These are phyloP conservation scores for Agrochola litura DNA, from an alignment of 2,888 invertebrate genomes.

Conservation along the genomic window DNA sequence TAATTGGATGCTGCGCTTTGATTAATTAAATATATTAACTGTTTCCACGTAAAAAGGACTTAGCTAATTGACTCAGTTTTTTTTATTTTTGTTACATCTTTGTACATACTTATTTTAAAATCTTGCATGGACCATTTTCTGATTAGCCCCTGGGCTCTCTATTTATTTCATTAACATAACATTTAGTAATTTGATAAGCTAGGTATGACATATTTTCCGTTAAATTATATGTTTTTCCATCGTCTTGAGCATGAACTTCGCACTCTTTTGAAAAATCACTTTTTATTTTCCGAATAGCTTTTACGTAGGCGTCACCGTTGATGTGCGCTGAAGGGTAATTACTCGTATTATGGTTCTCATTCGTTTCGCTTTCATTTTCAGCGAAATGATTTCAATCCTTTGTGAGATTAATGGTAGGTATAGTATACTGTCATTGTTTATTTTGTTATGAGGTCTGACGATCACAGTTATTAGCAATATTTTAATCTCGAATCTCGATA, in stretches of 20 bases:
- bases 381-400: conserved; percentile 41
- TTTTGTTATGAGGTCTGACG: background rate
- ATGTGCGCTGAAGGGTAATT: conserved; percentile 47
- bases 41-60: background rate
- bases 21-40: conserved; percentile 16
- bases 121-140: background rate
- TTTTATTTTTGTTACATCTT: background rate
- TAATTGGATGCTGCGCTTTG: conserved; percentile 20
- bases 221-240: background rate
- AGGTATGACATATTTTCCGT: background rate
- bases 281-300: conserved; percentile 17
- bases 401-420: conserved; percentile 28
- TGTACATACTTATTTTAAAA: background rate
- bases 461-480: background rate
- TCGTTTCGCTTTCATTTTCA: conserved; percentile 34
- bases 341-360: conserved; percentile 34
- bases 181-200: no score
- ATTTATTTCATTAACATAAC: background rate
- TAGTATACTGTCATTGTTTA: conserved; percentile 11
- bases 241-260: background rate
- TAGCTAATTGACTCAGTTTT: background rate
- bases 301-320: conserved; percentile 9
- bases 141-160: background rate
- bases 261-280: conserved; percentile 8
- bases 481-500: background rate